Conservation (phyloP, 2,797 vertebrate species). For the Bovichtus diacanthus region DNA sequence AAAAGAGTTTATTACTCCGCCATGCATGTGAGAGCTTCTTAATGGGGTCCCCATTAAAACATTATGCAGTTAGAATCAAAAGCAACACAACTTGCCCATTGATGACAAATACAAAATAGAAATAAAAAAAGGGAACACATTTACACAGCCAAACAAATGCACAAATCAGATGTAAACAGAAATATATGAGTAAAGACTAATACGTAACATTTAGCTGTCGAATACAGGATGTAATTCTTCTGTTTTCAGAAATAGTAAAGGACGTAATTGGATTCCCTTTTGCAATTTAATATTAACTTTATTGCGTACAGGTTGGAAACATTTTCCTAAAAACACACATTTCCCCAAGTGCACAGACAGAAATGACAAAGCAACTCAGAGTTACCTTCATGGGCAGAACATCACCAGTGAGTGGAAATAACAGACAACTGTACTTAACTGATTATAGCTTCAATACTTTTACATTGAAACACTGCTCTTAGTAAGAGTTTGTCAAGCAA, state of each 20-base stretch:
- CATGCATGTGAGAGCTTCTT: neutral
- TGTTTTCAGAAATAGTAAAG: slow-evolving; percentile 11
- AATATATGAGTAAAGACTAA: neutral
- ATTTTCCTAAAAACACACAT: slow-evolving; percentile 34
- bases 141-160: neutral
- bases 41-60: neutral
- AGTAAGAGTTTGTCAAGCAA: slow-evolving; percentile 21
- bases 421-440: slow-evolving; percentile 13
- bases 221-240: neutral
- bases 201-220: neutral
- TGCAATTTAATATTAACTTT: slow-evolving; percentile 36
- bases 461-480: slow-evolving; percentile 23
- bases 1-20: slow-evolving; percentile 11
- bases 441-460: slow-evolving; percentile 7
- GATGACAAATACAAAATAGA: neutral
- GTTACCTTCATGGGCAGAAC: slow-evolving; percentile 8
- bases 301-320: slow-evolving; percentile 21
- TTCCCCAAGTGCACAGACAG: slow-evolving; percentile 29
- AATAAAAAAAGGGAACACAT: neutral
- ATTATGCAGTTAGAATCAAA: neutral
- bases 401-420: slow-evolving; percentile 13
- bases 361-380: slow-evolving; percentile 7
- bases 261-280: neutral
- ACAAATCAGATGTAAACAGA: neutral
- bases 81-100: neutral